phyloP scores from a whole-genome alignment of 2,888 invertebrate species.

The Antheraea yamamai region DNA sequence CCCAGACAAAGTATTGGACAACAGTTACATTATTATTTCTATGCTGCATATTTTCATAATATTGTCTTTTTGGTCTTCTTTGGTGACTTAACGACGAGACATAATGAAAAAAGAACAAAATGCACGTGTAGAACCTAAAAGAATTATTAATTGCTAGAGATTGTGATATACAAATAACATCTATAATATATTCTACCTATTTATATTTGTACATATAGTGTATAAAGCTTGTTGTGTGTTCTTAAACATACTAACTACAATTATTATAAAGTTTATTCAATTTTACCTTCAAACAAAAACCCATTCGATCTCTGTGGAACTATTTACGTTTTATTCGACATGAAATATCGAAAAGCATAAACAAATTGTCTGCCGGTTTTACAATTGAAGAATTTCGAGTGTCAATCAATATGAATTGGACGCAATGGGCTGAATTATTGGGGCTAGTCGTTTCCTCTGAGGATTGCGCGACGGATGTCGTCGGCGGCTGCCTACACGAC shows the following conservation, averaged over 20 bases:
- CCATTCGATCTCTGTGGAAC: not conserved
- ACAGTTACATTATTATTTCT: too few relatives aligned
- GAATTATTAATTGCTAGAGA: too few relatives aligned
- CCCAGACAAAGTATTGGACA: too few relatives aligned
- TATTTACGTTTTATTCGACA: not conserved
- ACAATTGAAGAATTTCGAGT: conserved; percentile 19
- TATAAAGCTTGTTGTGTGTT: not conserved
- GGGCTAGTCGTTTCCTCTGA: conserved; percentile 36
- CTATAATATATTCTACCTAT: not conserved
- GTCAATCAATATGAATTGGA: conserved; percentile 38
- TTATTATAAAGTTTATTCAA: not conserved
- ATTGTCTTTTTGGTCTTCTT: too few relatives aligned
- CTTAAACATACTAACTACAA: not conserved
- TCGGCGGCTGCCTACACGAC: conserved; percentile 36
- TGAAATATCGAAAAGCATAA: not conserved
- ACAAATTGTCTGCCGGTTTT: conserved; percentile 8
- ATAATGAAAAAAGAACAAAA: too few relatives aligned
- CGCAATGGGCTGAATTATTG: conserved; percentile 33
- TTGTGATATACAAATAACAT: too few relatives aligned
- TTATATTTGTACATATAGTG: too few relatives aligned
- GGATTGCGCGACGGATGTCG: conserved; percentile 35
- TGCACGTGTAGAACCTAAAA: too few relatives aligned
- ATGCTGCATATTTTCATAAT: too few relatives aligned
- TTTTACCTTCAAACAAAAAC: not conserved
- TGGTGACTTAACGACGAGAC: too few relatives aligned